Percentiles rank a stretch among this genome's conserved stretches.
Conservation (phyloP, 2,888 invertebrate species). For the Tortricodes alternella region DNA sequence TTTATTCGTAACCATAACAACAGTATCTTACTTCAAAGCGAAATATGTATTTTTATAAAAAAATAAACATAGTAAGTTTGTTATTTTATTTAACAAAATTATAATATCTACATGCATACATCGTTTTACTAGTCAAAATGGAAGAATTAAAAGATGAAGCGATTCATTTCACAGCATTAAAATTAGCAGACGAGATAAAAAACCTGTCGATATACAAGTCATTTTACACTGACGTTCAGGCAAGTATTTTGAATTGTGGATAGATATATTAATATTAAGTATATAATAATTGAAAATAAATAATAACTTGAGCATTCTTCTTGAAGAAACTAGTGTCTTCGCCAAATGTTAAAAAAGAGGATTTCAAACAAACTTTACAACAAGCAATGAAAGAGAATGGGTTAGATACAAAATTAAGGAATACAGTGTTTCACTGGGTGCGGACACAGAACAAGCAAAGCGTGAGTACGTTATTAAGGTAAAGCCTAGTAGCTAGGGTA, state of each 20-base stretch:
- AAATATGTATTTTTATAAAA: constrained; percentile 64
- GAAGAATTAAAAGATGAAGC: constrained; percentile 83
- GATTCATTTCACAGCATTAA: constrained; percentile 89
- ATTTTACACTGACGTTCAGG: constrained; percentile 91
- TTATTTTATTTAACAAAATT: constrained; percentile 62
- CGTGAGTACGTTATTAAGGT: constrained; percentile 51
- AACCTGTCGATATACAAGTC: constrained; percentile 88
- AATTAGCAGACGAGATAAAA: constrained; percentile 91
- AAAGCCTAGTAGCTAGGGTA: too few relatives aligned
- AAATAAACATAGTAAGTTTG: constrained; percentile 62
- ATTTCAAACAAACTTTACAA: constrained; percentile 89
- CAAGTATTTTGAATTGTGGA: constrained; percentile 50
- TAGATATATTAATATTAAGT: too few relatives aligned
- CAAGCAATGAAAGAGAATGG: constrained; percentile 90
- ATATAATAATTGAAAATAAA: constrained; percentile 6
- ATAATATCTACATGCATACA: constrained; percentile 40
- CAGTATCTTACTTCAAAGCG: constrained; percentile 48
- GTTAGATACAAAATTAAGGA: constrained; percentile 91
- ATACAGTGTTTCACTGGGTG: constrained; percentile 92
- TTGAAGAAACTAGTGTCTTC: constrained; percentile 89
- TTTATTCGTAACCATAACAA: constrained; percentile 58
- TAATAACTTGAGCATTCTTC: constrained; percentile 34
- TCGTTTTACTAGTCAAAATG: constrained; percentile 57
- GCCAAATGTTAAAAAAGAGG: constrained; percentile 88
- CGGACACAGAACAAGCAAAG: constrained; percentile 79